phyloP scores from a whole-genome alignment of 2,797 vertebrate species.

The Paguma larvata region DNA sequence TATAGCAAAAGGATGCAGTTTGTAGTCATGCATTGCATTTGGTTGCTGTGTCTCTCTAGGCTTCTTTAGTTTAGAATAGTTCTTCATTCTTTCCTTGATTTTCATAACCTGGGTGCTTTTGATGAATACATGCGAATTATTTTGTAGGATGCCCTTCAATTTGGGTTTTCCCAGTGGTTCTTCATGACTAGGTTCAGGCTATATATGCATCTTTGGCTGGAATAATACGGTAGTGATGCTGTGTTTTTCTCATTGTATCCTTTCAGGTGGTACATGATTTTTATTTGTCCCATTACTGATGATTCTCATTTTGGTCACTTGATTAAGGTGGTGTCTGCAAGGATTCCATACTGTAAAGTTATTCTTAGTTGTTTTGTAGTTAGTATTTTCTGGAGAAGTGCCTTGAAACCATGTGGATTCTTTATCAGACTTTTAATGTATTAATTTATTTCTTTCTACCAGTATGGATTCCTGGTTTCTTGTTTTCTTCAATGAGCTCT shows the following conservation, averaged over 20 bases:
- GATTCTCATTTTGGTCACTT: background rate
- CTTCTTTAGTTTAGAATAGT: background rate
- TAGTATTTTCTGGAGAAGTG: background rate
- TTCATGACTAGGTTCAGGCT: background rate
- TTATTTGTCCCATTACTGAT: background rate
- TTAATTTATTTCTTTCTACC: background rate
- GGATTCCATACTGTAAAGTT: background rate
- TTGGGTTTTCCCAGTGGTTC: background rate
- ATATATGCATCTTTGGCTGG: background rate
- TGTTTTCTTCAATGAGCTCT: background rate
- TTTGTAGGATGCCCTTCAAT: background rate
- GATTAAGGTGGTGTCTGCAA: background rate
- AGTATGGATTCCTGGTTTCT: background rate
- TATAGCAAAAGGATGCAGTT: background rate
- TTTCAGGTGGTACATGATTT: background rate
- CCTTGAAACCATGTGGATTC: constrained; percentile 33
- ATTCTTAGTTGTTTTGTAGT: background rate
- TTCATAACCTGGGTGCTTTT: background rate
- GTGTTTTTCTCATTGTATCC: background rate
- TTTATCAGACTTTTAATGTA: constrained; percentile 8
- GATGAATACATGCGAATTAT: background rate
- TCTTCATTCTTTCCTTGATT: background rate
- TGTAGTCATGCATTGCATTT: background rate
- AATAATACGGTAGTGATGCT: background rate
- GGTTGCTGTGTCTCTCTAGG: background rate